Evolutionary conservation across 2,113 vertebrate genomes (phyloP).

Genomic region (Xiphophorus couchianus): DNA sequence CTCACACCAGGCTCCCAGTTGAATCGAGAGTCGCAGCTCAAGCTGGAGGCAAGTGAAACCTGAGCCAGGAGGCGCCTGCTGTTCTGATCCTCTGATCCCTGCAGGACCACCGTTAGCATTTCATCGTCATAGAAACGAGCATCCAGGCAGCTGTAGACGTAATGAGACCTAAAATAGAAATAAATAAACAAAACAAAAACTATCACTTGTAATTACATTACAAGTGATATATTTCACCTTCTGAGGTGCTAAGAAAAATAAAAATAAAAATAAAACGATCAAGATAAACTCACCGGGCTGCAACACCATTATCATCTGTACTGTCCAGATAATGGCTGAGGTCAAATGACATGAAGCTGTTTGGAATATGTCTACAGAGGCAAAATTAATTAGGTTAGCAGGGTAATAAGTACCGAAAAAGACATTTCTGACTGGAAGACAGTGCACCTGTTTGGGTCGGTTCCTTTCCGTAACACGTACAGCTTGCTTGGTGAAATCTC

Average conservation of each 20-base stretch:
- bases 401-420: slow-evolving; percentile 6
- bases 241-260: background rate
- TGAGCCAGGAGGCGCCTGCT: slow-evolving; percentile 87
- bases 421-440: background rate
- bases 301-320: slow-evolving; percentile 45
- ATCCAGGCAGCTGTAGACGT: slow-evolving; percentile 86
- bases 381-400: background rate
- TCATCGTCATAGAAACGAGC: slow-evolving; percentile 96
- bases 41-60: slow-evolving; percentile 85
- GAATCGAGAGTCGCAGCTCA: slow-evolving; percentile 82
- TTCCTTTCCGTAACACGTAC: slow-evolving; percentile 87
- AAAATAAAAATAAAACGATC: background rate
- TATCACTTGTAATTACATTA: background rate
- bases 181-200: background rate
- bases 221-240: background rate
- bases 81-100: slow-evolving; percentile 82
- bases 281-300: slow-evolving; percentile 77
- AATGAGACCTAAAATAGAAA: slow-evolving; percentile 44
- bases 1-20: slow-evolving; percentile 82
- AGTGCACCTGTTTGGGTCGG: slow-evolving; percentile 87
- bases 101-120: slow-evolving; percentile 89
- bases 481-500: slow-evolving; percentile 87
- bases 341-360: slow-evolving; percentile 85
- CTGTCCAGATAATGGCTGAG: slow-evolving; percentile 84
- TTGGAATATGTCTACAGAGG: slow-evolving; percentile 80